A percentile compares a stretch with the other conserved stretches of the same genome.
phyloP scores from a whole-genome alignment of 2,888 invertebrate species.

The Caenorhabditis wallacei region DNA sequence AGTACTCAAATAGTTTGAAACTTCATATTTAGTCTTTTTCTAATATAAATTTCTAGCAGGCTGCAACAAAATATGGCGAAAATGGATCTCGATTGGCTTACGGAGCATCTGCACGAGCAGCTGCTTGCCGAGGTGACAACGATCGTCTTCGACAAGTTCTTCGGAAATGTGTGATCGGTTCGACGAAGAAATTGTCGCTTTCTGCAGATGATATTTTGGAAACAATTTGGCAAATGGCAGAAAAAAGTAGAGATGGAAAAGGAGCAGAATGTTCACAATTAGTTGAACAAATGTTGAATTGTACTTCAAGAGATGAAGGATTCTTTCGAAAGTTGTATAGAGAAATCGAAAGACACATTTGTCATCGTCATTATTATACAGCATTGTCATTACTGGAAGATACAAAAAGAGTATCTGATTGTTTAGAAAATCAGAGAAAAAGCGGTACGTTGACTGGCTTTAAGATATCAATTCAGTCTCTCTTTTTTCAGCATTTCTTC shows the following conservation, averaged over 20 bases:
- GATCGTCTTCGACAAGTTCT: conserved; percentile 68
- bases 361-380: conserved; percentile 74
- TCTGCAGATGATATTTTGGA: conserved; percentile 67
- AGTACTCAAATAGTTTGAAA: too few species aligned
- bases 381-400: conserved; percentile 72
- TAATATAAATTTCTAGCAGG: conserved; percentile 72
- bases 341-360: conserved; percentile 75
- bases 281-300: conserved; percentile 73
- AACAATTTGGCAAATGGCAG: conserved; percentile 73
- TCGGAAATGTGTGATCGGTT: conserved; percentile 49
- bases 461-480: too few species aligned
- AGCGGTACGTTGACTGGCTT: conserved; percentile 32
- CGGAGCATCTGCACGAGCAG: conserved; percentile 71
- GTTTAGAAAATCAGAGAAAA: conserved; percentile 67
- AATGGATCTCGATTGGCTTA: conserved; percentile 56
- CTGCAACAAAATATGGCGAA: conserved; percentile 64
- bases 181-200: conserved; percentile 54
- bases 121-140: conserved; percentile 68
- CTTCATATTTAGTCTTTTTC: too few species aligned
- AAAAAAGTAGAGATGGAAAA: conserved; percentile 64
- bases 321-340: conserved; percentile 72
- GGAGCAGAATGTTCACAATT: conserved; percentile 68
- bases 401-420: conserved; percentile 65
- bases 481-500: conserved; percentile 64
- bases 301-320: conserved; percentile 65